phyloP scores from a whole-genome alignment of 2,888 invertebrate species.

The Willowsia nigromaculata region DNA sequence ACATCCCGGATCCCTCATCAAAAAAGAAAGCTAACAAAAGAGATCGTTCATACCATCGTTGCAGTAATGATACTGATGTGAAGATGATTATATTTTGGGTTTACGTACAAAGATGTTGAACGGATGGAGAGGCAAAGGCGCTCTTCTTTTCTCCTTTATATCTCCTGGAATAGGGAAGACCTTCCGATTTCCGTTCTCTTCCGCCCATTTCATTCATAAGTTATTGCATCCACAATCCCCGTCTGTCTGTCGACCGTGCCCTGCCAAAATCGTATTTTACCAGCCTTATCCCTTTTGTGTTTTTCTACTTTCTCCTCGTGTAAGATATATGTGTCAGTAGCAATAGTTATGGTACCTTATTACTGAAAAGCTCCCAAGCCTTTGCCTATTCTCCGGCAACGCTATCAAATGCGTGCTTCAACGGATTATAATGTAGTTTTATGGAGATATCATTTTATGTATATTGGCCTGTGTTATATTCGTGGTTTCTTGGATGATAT shows the following conservation, averaged over 20 bases:
- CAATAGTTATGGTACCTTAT: background rate
- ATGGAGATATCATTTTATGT: slow-evolving; percentile 51
- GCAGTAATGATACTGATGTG: background rate
- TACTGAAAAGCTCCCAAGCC: slow-evolving; percentile 32
- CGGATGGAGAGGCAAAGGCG: background rate
- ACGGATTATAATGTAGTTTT: slow-evolving; percentile 44
- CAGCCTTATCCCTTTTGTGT: slow-evolving; percentile 2
- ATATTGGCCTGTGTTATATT: background rate
- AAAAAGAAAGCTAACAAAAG: background rate
- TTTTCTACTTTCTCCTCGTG: background rate
- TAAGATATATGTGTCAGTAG: background rate
- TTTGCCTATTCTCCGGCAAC: background rate
- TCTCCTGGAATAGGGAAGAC: slow-evolving; percentile 32
- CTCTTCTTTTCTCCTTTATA: background rate
- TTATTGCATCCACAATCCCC: slow-evolving; percentile 65
- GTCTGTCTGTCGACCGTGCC: slow-evolving; percentile 41
- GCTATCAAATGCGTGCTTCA: slow-evolving; percentile 1
- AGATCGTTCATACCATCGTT: background rate
- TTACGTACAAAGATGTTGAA: background rate
- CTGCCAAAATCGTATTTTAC: slow-evolving; percentile 48
- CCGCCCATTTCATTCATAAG: slow-evolving; percentile 73
- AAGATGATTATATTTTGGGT: background rate
- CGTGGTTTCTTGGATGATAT: background rate
- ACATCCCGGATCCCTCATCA: background rate
- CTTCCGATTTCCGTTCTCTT: slow-evolving; percentile 69